Evolutionary conservation across 2,888 invertebrate species (phyloP), one percentile per base, ranked within the genome.

Genomic region (Apomyelois bistriatella): DNA sequence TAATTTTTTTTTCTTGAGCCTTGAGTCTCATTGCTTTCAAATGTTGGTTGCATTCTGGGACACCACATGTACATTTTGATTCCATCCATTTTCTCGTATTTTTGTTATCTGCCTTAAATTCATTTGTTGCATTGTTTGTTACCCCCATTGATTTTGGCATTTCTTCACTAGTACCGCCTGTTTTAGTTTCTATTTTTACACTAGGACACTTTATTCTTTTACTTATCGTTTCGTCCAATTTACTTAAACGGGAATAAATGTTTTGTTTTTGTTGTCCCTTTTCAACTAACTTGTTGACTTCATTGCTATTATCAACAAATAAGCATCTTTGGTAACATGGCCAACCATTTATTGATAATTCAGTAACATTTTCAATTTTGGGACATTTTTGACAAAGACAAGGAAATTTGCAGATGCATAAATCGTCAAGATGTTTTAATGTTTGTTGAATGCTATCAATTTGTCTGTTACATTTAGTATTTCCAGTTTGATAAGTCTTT

Each of bases 351-450:
- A 22, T 12, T 3, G 37, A 13, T 5, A 48, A 28, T 48, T 48
- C 38, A 10, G n/a, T 47, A 43, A 49, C 12, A 35, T 46, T 54
- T 8, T 53, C 22, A 50, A 58, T 57, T 51, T 60, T 22, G 30
- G 49, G 40, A n/a, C 30, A 40, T 15, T 32, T 30, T 10, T 50
- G 40, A 41, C 40, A 41, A 40, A 7, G 9, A 15, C 49, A 50
- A 15, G 30, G 32, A 8, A 32, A 28, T 10, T 17, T 9, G 5
- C 49, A 50, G 10, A 12, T 5, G 30, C 49, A 37, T 22, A 48
- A 5, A 28, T 50, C 40, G 6, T 32, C 13, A 12, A 8, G 22
- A 3, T 13, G 37, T 3, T 13, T 37, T 28, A 17, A 6, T 3
- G 37, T 28, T 38, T 37, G 37, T 28, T 37, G 48, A 3, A 0